Evolutionary conservation across 2,888 invertebrate genomes (phyloP).

Genomic region (Troglohyphantes excavatus): DNA sequence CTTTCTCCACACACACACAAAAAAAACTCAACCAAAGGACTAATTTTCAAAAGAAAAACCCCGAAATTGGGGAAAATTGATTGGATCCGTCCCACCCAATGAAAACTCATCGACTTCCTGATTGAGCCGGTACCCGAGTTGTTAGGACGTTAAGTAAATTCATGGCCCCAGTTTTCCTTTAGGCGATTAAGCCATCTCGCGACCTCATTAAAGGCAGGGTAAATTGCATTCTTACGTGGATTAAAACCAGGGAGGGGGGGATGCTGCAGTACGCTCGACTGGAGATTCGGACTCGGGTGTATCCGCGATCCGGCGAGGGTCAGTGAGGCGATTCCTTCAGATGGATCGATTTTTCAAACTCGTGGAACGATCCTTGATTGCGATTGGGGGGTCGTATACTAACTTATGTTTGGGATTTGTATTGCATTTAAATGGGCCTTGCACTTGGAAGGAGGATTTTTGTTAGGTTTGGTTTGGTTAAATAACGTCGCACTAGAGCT

Average conservation of each 20-base stretch:
- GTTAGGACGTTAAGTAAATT: conserved; percentile 72
- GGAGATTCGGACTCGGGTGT: conserved; percentile 51
- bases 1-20: not conserved
- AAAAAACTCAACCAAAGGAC: not conserved
- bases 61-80: conserved; percentile 57
- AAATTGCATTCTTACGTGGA: conserved; percentile 70
- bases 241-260: conserved; percentile 60
- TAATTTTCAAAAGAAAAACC: not conserved
- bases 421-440: too few species aligned
- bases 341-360: conserved; percentile 71
- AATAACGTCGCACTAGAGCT: too few species aligned
- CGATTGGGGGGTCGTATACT: conserved; percentile 35
- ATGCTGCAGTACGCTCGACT: conserved; percentile 37
- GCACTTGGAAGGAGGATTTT: too few species aligned
- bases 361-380: conserved; percentile 12
- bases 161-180: conserved; percentile 42
- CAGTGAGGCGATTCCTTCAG: conserved; percentile 67
- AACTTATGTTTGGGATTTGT: not conserved
- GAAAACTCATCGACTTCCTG: conserved; percentile 49
- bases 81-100: conserved; percentile 41
- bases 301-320: conserved; percentile 50
- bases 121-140: conserved; percentile 50
- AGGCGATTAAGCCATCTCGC: conserved; percentile 69
- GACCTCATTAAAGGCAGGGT: conserved; percentile 64
- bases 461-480: too few species aligned